phyloP scores from a whole-genome alignment of 2,797 vertebrate species.

The Poecile montanus region DNA sequence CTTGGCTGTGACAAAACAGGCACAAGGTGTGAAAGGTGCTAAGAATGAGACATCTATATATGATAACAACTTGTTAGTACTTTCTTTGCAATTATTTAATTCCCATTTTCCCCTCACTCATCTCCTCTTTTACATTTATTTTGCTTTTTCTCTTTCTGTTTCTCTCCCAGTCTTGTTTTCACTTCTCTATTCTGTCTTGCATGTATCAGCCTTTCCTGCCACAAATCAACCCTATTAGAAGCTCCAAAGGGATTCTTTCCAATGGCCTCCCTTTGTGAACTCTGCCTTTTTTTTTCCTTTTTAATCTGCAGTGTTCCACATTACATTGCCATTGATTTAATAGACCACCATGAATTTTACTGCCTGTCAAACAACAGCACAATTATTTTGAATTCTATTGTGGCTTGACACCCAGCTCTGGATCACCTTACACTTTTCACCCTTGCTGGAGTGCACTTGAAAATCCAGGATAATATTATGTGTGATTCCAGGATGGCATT shows the following conservation, averaged over 20 bases:
- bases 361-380: constrained; percentile 66
- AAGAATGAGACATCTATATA: not conserved
- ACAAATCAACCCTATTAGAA: constrained; percentile 48
- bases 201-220: constrained; percentile 18
- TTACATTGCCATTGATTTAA: constrained; percentile 73
- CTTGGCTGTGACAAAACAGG: not conserved
- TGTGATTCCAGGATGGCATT: not conserved
- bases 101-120: not conserved
- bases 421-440: constrained; percentile 60
- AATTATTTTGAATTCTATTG: constrained; percentile 68
- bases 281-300: constrained; percentile 41
- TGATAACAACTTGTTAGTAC: not conserved
- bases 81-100: not conserved
- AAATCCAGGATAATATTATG: not conserved
- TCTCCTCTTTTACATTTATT: not conserved
- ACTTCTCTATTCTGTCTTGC: not conserved
- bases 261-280: constrained; percentile 41
- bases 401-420: constrained; percentile 52
- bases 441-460: not conserved
- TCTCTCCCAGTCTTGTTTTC: not conserved
- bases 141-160: not conserved
- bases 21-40: not conserved
- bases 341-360: constrained; percentile 67
- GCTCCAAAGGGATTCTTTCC: constrained; percentile 44
- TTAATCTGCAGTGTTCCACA: constrained; percentile 56